Percentiles rank a stretch among this genome's conserved stretches.
These are phyloP conservation scores for Apamea epomidion DNA, from an alignment of 2,888 invertebrate species.

Conservation along the genomic window DNA sequence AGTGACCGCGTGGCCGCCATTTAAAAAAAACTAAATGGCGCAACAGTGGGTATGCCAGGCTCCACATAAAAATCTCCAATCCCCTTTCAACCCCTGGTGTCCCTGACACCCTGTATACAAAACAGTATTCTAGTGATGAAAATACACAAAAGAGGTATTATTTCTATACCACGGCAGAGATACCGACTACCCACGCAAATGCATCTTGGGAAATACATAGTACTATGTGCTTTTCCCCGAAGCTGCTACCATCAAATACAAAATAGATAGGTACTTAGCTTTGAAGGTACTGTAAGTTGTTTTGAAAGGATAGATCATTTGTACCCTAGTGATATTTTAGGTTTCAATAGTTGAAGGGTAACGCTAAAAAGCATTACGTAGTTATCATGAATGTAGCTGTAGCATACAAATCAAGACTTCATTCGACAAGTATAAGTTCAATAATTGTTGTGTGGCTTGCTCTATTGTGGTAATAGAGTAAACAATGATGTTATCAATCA, in stretches of 20 bases:
- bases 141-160: not conserved
- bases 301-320: not conserved
- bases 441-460: not conserved
- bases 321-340: not conserved
- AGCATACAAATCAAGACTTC: not conserved
- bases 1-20: too few species aligned
- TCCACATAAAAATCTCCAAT: not conserved
- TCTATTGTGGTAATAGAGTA: not conserved
- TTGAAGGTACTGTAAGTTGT: not conserved
- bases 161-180: not conserved
- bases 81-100: too few species aligned
- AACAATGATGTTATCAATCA: not conserved
- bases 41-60: not conserved
- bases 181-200: not conserved
- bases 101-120: not conserved
- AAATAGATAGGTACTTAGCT: not conserved
- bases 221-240: not conserved
- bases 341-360: not conserved
- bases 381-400: not conserved
- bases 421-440: not conserved
- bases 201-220: conserved; percentile 8
- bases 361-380: not conserved
- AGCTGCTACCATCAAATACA: not conserved
- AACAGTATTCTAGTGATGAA: not conserved
- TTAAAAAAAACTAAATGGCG: not conserved